These are phyloP conservation scores for Poliocrania exsul DNA, from an alignment of 2,797 vertebrate species.

Conservation along the genomic window DNA sequence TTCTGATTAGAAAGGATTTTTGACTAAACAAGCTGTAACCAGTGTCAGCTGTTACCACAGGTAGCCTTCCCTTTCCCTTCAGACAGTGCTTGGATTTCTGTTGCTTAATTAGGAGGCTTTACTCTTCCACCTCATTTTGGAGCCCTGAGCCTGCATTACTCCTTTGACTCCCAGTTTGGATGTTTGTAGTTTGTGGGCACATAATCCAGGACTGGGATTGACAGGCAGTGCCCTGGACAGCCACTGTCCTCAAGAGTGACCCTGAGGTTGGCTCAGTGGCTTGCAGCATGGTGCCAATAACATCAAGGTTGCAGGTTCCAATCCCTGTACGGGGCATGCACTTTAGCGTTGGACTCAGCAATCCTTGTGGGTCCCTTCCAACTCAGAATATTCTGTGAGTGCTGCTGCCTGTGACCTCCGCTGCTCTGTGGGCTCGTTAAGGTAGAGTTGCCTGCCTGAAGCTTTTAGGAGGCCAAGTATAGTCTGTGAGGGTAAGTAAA, in stretches of 20 bases:
- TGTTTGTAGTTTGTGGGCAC: accelerated
- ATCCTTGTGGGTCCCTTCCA: neutral
- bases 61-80: neutral
- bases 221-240: neutral
- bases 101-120: neutral
- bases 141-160: neutral
- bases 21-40: neutral
- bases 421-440: neutral
- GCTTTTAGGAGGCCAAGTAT: neutral
- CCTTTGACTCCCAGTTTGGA: neutral
- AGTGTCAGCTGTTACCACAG: accelerated
- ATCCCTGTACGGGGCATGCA: neutral
- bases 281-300: neutral
- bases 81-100: neutral
- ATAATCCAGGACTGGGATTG: neutral
- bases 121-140: accelerated
- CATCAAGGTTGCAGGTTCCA: neutral
- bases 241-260: neutral
- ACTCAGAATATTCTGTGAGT: neutral
- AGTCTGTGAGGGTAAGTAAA: neutral
- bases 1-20: neutral
- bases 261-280: neutral
- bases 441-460: neutral
- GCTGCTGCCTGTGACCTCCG: neutral
- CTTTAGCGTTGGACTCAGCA: neutral